phyloP scores from a whole-genome alignment of 2,888 invertebrate genomes.

The Clitarchus hookeri region DNA sequence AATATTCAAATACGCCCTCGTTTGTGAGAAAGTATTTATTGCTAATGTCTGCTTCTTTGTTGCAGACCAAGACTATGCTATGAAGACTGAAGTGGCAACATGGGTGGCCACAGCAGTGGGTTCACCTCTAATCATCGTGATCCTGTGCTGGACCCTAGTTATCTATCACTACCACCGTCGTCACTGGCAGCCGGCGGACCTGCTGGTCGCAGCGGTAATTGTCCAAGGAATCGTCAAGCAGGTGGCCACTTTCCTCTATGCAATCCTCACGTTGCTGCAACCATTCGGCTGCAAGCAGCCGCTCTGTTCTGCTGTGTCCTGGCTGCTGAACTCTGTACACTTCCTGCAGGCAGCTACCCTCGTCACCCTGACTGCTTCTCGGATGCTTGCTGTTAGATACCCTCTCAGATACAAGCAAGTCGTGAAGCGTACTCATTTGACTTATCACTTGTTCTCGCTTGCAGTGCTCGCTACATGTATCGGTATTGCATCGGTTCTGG shows the following conservation, averaged over 20 bases:
- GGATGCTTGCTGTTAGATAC: slow-evolving; percentile 53
- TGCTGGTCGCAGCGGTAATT: slow-evolving; percentile 57
- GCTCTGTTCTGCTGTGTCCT: slow-evolving; percentile 57
- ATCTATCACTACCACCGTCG: slow-evolving; percentile 59
- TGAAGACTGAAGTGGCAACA: slow-evolving; percentile 36
- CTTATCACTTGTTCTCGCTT: slow-evolving; percentile 59
- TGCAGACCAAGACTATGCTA: slow-evolving; percentile 25
- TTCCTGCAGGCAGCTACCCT: slow-evolving; percentile 59
- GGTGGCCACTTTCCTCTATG: slow-evolving; percentile 52
- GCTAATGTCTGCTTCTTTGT: neutral
- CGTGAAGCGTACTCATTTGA: slow-evolving; percentile 53
- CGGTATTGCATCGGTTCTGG: slow-evolving; percentile 60
- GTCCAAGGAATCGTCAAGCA: slow-evolving; percentile 55
- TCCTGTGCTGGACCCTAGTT: slow-evolving; percentile 57
- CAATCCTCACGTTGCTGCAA: slow-evolving; percentile 52
- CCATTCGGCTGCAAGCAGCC: slow-evolving; percentile 50
- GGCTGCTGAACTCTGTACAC: slow-evolving; percentile 58
- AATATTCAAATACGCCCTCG: too few relatives aligned
- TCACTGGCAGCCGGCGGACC: slow-evolving; percentile 59
- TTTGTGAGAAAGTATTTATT: neutral
- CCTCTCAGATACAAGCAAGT: slow-evolving; percentile 50
- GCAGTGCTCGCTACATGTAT: slow-evolving; percentile 59
- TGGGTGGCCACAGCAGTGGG: slow-evolving; percentile 53
- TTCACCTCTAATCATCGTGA: slow-evolving; percentile 55
- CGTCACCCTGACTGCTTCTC: slow-evolving; percentile 58